Conservation (phyloP, 2,888 invertebrate genomes). For the Amiota communis region DNA sequence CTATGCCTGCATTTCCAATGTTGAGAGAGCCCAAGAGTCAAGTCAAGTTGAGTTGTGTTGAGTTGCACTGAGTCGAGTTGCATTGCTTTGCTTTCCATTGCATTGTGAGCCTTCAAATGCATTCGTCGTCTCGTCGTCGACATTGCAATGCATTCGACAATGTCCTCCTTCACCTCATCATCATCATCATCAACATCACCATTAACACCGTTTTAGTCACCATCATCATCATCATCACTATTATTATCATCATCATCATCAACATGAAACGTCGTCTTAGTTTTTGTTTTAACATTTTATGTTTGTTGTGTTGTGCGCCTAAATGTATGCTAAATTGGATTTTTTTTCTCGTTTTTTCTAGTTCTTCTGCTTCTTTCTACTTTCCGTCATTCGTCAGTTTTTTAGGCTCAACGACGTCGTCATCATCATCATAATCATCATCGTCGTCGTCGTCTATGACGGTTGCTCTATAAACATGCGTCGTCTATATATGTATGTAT, state of each 20-base stretch:
- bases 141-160: slow-evolving; percentile 26
- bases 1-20: no score
- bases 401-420: slow-evolving; percentile 21
- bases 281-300: slow-evolving; percentile 41
- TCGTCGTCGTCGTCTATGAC: no score
- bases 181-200: slow-evolving; percentile 8
- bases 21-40: no score
- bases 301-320: slow-evolving; percentile 52
- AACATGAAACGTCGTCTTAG: background rate
- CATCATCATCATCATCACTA: background rate
- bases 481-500: background rate
- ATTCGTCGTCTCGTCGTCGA: slow-evolving; percentile 33
- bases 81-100: background rate
- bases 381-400: slow-evolving; percentile 36
- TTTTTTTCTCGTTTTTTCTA: slow-evolving; percentile 40
- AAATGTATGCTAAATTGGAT: slow-evolving; percentile 65
- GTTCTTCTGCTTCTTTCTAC: slow-evolving; percentile 31
- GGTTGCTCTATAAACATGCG: slow-evolving; percentile 48
- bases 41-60: no score
- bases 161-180: slow-evolving; percentile 38
- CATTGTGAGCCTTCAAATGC: slow-evolving; percentile 49
- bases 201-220: background rate
- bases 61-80: background rate
- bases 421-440: background rate
- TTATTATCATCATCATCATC: background rate